phyloP scores from a whole-genome alignment of 2,113 vertebrate species.

The Pseudopipra pipra region DNA sequence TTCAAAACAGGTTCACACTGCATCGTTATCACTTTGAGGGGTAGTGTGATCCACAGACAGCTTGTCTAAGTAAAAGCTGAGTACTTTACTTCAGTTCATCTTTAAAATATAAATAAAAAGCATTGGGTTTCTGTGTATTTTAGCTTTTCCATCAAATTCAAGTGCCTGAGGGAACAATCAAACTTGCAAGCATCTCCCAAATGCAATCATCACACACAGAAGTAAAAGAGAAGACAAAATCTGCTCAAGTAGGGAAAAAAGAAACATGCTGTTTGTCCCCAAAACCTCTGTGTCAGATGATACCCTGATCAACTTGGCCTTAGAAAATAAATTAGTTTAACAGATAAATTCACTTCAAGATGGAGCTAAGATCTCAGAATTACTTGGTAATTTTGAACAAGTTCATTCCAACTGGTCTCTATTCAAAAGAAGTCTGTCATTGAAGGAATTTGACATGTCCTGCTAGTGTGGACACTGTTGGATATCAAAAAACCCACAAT shows the following conservation, averaged over 20 bases:
- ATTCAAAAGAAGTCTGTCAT: neutral
- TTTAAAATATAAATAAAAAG: neutral
- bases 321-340: neutral
- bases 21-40: neutral
- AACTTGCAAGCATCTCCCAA: neutral
- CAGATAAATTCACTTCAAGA: neutral
- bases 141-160: neutral
- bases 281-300: neutral
- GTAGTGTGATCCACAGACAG: neutral
- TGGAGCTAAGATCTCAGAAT: neutral
- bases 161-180: neutral
- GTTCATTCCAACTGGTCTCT: neutral
- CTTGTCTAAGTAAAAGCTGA: neutral
- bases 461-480: neutral
- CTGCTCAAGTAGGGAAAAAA: neutral
- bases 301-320: no score
- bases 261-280: neutral
- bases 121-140: neutral
- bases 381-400: neutral
- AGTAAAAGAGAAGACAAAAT: neutral
- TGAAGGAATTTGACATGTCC: neutral
- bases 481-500: neutral
- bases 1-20: neutral
- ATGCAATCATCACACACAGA: neutral
- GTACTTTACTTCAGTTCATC: neutral